phyloP scores from a whole-genome alignment of 2,797 vertebrate species.

The Emydoidea blandingii region DNA sequence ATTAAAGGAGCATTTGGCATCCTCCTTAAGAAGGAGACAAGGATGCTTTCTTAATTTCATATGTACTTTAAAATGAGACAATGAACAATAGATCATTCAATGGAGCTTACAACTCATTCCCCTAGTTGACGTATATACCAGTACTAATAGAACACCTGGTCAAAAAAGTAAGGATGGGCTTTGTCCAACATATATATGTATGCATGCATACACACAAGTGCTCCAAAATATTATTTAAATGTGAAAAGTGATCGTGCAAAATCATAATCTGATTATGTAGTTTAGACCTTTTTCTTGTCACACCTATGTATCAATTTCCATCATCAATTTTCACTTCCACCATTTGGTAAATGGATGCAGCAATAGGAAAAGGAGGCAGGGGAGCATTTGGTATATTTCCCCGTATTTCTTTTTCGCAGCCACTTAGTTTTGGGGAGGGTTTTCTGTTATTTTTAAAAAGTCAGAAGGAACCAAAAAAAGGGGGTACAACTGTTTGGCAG shows the following conservation, averaged over 20 bases:
- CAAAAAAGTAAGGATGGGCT: not conserved
- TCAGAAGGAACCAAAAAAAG: too few relatives aligned
- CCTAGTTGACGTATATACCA: not conserved
- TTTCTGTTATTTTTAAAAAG: not conserved
- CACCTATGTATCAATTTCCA: not conserved
- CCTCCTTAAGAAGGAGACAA: not conserved
- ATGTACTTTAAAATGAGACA: not conserved
- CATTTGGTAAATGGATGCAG: not conserved
- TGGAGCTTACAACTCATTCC: not conserved
- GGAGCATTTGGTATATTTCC: not conserved
- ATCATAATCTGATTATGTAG: not conserved
- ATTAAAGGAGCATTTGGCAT: not conserved
- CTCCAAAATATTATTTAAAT: not conserved
- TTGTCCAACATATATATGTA: not conserved
- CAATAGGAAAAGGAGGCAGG: not conserved
- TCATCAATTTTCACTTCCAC: not conserved
- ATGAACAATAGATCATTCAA: not conserved
- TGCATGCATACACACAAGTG: not conserved
- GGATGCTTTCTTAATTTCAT: not conserved
- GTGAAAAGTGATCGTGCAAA: not conserved
- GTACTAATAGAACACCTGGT: not conserved
- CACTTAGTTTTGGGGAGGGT: not conserved
- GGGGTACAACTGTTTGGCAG: not conserved
- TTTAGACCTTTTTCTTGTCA: not conserved
- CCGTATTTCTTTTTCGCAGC: not conserved